These are phyloP conservation scores for Orycteropus afer DNA, from an alignment of 2,113 vertebrate species.

Conservation along the genomic window DNA sequence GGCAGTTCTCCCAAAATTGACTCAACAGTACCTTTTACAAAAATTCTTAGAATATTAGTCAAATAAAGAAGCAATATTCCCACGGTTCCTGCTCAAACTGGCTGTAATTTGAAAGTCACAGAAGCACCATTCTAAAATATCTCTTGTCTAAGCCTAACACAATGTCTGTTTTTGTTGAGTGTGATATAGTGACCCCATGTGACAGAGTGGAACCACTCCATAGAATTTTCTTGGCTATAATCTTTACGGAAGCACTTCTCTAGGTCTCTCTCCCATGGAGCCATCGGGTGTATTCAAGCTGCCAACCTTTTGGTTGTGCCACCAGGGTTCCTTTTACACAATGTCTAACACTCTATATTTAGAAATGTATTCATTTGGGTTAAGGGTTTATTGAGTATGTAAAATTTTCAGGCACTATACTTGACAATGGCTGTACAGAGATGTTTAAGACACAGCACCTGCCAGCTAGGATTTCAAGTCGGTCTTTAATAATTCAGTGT, in stretches of 20 bases:
- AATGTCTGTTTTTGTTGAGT: neutral
- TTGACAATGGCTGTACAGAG: neutral
- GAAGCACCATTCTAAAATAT: neutral
- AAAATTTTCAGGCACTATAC: neutral
- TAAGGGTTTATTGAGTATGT: neutral
- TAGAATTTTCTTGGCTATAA: neutral
- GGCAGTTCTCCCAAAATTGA: neutral
- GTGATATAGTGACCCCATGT: neutral
- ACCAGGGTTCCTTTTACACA: neutral
- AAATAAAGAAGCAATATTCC: neutral
- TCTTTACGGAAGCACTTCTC: neutral
- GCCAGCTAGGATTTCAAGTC: neutral
- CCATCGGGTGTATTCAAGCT: neutral
- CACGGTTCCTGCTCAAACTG: neutral
- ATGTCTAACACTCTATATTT: neutral
- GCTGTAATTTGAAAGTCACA: neutral
- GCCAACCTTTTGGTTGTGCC: neutral
- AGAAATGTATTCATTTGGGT: neutral
- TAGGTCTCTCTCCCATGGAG: neutral
- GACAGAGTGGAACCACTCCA: neutral
- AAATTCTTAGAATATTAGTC: neutral
- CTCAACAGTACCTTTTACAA: neutral
- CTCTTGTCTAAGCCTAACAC: neutral
- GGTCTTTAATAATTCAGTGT: neutral
- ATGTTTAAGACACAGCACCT: neutral